Conservation (phyloP, 2,888 invertebrate genomes). For the Caenorhabditis sp. region DNA sequence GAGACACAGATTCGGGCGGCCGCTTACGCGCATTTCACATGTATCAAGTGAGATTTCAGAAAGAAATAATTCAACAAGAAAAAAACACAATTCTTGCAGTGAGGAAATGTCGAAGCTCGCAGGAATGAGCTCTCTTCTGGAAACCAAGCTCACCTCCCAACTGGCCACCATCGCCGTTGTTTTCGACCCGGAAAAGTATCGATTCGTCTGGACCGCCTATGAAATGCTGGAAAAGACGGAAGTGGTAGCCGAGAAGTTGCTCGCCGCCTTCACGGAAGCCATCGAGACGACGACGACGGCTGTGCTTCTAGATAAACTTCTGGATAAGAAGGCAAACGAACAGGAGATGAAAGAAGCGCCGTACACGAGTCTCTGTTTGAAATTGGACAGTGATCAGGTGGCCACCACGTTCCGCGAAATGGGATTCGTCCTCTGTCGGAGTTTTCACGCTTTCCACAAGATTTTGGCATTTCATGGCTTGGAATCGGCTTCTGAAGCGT, state of each 20-base stretch:
- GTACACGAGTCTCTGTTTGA: constrained; percentile 39
- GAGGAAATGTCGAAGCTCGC: constrained; percentile 60
- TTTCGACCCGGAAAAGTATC: constrained; percentile 88
- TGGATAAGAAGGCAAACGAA: neutral
- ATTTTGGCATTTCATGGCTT: constrained; percentile 70
- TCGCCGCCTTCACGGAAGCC: constrained; percentile 16
- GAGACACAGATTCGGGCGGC: constrained; percentile 68
- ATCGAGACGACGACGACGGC: constrained; percentile 34
- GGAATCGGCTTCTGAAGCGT: constrained; percentile 46
- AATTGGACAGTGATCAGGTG: constrained; percentile 61
- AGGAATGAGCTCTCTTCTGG: constrained; percentile 53
- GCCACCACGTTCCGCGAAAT: constrained; percentile 67
- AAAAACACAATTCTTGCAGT: constrained; percentile 45
- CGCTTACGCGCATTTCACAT: constrained; percentile 61
- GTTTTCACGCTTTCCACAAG: constrained; percentile 69
- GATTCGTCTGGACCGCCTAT: constrained; percentile 90
- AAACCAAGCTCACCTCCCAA: constrained; percentile 65
- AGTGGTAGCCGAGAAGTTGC: constrained; percentile 76
- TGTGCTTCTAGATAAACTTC: constrained; percentile 20
- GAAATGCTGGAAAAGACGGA: constrained; percentile 89
- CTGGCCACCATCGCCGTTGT: constrained; percentile 76
- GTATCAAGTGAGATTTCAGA: constrained; percentile 61
- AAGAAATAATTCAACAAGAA: neutral
- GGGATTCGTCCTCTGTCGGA: constrained; percentile 69
- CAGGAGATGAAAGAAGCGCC: constrained; percentile 13